Conservation (phyloP, 2,113 vertebrate genomes). For the Himantopus leucocephalus region DNA sequence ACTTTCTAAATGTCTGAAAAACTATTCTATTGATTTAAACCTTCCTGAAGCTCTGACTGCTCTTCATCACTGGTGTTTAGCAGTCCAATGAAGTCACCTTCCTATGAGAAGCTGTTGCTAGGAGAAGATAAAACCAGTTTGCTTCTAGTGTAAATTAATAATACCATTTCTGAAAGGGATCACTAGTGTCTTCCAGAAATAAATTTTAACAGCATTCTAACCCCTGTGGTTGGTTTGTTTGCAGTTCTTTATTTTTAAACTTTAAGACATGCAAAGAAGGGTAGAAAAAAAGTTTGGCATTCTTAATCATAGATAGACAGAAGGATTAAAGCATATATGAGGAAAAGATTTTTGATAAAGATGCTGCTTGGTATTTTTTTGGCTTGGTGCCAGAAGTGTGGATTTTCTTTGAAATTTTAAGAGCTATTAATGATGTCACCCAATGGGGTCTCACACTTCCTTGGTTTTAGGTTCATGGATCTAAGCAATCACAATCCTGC, state of each 20-base stretch:
- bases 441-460: neutral
- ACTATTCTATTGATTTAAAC: slow-evolving; percentile 9
- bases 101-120: neutral
- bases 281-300: neutral
- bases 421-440: neutral
- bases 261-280: neutral
- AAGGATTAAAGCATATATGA: neutral
- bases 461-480: neutral
- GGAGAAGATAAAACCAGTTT: neutral
- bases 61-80: neutral
- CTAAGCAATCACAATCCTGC: neutral
- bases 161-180: neutral
- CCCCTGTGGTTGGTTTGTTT: neutral
- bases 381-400: neutral
- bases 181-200: neutral
- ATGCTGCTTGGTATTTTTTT: neutral
- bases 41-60: neutral
- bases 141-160: neutral
- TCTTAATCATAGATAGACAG: neutral
- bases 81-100: neutral
- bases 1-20: neutral
- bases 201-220: neutral
- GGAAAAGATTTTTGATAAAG: neutral
- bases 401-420: neutral
- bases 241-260: neutral